Base-by-base conservation (phyloP, 2,888 invertebrate species). In the Drosophila merina region DNA sequence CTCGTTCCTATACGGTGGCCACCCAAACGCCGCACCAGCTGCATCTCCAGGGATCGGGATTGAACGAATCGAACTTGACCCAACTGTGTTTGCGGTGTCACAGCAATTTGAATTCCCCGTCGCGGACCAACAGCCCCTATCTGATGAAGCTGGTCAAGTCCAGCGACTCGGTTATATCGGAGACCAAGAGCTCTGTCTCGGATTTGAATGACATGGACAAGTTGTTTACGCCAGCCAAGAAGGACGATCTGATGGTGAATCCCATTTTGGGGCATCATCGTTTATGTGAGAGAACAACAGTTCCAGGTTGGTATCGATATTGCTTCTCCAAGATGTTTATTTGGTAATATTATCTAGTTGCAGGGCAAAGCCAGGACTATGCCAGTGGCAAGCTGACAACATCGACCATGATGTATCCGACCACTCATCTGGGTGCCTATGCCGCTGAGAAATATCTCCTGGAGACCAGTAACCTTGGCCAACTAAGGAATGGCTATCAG, bases 11-110 rank as follows among this genome's bases (percentile, higher is more conserved):
- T 80, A 93, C 93, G 31, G 93, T 94, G 28, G 93, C 94, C 14
- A 95, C 95, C 0, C 95, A 95, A 90, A 95, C 95, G 20, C 93
- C 91, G 0, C 83, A 90, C 26, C 93, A 93, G 25, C 33, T 49
- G 20, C 55, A 57, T n/a, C 48, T 52, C n/a, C 60, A 49, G 31
- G 44, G 70, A 6, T 62, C 58, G 12, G 78, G 75, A 4, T 68
- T 89, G 5, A 88, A 79, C 26, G 90, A 90, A 12, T 79, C 90
- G 8, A 42, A 42, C 2, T 69, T 89, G 57, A 74, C 81, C 20
- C 90, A 91, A 57, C 88, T 94, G 3, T 95, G 95, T 79, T 89
- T 94, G 62, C 93, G 93, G 74, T 95, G 95, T 81, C 94, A 95
- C 85, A 92, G 93, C 54, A 94, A 94, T 85, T 76, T 92, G 7